A percentile compares a stretch with the other conserved stretches of the same genome.
phyloP scores from a whole-genome alignment of 2,797 vertebrate species.

The Adrianichthys oophorus region DNA sequence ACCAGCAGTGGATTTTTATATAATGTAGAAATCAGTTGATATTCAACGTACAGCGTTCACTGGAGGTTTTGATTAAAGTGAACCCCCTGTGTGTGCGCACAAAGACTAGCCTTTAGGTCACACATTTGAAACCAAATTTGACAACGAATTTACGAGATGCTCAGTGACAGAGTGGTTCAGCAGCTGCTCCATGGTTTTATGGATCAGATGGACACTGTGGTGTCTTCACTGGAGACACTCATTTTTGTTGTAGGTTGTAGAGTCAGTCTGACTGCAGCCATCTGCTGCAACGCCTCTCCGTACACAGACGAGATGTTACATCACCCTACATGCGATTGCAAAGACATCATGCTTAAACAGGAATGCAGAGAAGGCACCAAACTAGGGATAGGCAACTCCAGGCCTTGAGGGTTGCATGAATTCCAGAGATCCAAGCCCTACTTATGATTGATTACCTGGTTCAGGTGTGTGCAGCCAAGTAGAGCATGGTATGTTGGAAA shows the following conservation, averaged over 20 bases:
- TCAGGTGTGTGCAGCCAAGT: too few species aligned
- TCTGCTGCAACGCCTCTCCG: slow-evolving; percentile 50
- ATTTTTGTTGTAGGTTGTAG: slow-evolving; percentile 40
- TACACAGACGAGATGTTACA: slow-evolving; percentile 18
- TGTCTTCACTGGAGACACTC: slow-evolving; percentile 40
- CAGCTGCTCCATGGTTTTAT: slow-evolving; percentile 57
- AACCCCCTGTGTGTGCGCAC: neutral
- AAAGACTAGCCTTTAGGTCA: neutral
- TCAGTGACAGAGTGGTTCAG: slow-evolving; percentile 32
- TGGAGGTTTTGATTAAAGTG: too few species aligned
- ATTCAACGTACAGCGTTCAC: too few species aligned
- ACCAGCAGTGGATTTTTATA: neutral
- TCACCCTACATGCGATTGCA: slow-evolving; percentile 1
- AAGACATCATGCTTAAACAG: neutral
- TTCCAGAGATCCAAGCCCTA: too few species aligned
- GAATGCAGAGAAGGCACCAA: neutral
- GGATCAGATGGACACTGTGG: slow-evolving; percentile 55
- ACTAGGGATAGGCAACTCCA: too few species aligned
- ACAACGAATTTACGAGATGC: neutral
- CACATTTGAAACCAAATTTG: too few species aligned
- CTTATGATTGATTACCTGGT: too few species aligned
- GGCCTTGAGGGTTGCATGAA: too few species aligned
- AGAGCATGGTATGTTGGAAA: too few species aligned
- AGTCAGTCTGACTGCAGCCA: slow-evolving; percentile 55
- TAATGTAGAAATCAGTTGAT: too few species aligned